A percentile compares a stretch with the other conserved stretches of the same genome.
Conservation (phyloP, 2,888 invertebrate species). For the Oscheius sp. region DNA sequence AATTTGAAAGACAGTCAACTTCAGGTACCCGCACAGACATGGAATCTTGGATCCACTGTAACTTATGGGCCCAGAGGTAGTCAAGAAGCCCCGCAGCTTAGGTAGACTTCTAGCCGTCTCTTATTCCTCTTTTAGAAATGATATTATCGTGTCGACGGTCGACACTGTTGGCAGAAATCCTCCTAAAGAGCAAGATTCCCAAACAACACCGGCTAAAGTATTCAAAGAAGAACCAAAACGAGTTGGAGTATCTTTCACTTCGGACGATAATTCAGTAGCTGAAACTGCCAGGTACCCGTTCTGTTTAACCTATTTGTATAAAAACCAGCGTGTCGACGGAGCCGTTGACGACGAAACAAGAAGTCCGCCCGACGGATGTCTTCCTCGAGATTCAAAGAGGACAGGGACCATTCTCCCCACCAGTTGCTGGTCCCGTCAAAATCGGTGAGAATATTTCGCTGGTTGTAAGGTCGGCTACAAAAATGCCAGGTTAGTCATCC, state of each 20-base stretch:
- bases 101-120: neutral
- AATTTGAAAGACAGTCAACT: neutral
- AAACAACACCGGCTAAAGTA: slow-evolving; percentile 24
- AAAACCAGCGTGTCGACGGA: neutral
- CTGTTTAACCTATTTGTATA: neutral
- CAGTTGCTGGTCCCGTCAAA: slow-evolving; percentile 63
- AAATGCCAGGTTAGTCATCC: slow-evolving; percentile 47
- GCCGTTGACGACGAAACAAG: slow-evolving; percentile 49
- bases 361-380: slow-evolving; percentile 49
- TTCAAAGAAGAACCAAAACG: slow-evolving; percentile 46
- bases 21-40: slow-evolving; percentile 40
- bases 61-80: slow-evolving; percentile 4
- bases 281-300: neutral
- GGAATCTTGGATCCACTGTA: slow-evolving; percentile 40
- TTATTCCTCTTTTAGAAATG: neutral
- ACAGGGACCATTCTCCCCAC: slow-evolving; percentile 59
- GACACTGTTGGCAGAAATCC: neutral
- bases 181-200: neutral
- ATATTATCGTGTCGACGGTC: neutral
- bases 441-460: slow-evolving; percentile 71
- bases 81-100: neutral
- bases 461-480: slow-evolving; percentile 62
- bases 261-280: slow-evolving; percentile 27
- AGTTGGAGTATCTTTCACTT: slow-evolving; percentile 35
- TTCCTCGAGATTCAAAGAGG: slow-evolving; percentile 69